These are phyloP conservation scores for Oreochromis spilurus DNA, from an alignment of 2,113 vertebrate genomes.

Conservation along the genomic window DNA sequence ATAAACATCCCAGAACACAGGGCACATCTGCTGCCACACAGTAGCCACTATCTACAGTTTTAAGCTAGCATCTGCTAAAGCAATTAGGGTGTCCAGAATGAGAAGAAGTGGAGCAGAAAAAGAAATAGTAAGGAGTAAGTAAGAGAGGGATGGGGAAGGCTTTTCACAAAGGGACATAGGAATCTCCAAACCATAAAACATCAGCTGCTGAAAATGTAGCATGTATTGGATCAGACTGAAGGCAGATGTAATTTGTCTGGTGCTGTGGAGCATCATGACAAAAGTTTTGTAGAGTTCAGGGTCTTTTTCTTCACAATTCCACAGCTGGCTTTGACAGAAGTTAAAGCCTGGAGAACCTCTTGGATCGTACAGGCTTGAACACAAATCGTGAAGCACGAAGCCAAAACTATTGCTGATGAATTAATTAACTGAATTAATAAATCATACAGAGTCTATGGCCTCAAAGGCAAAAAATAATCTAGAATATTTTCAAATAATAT, in stretches of 20 bases:
- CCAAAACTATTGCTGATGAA: background rate
- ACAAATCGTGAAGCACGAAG: background rate
- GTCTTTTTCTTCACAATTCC: background rate
- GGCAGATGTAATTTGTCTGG: slow-evolving; percentile 37
- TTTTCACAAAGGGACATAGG: background rate
- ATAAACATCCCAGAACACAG: slow-evolving; percentile 27
- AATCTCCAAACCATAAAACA: background rate
- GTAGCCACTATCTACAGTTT: slow-evolving; percentile 24
- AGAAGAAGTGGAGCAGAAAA: background rate
- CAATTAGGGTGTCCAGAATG: background rate
- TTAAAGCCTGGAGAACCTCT: background rate
- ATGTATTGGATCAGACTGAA: background rate
- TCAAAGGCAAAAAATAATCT: background rate
- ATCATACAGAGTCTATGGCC: background rate
- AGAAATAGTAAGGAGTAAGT: background rate
- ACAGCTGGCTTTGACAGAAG: background rate
- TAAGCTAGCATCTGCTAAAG: slow-evolving; percentile 43
- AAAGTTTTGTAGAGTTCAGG: background rate
- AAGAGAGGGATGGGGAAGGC: background rate
- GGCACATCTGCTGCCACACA: slow-evolving; percentile 45
- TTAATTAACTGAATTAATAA: background rate
- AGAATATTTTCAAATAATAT: background rate
- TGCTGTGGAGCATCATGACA: slow-evolving; percentile 10
- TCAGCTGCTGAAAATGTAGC: background rate
- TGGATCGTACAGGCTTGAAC: background rate